These are phyloP conservation scores for Orthosia gracilis DNA, from an alignment of 2,888 invertebrate species.

Conservation along the genomic window DNA sequence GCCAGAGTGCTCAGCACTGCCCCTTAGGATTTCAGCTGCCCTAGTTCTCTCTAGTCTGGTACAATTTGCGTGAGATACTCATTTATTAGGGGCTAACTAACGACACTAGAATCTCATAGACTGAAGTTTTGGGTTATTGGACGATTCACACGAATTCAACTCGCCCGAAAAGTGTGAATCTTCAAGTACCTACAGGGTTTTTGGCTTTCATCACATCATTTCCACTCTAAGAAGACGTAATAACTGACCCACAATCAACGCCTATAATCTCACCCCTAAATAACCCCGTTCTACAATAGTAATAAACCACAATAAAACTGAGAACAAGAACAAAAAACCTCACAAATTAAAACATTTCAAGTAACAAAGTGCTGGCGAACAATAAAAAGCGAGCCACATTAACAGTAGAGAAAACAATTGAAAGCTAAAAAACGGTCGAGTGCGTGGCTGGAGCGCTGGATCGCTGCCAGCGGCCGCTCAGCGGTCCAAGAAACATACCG, in stretches of 20 bases:
- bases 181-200: not conserved
- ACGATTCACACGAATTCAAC: too few species aligned
- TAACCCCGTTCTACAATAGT: constrained; percentile 34
- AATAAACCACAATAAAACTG: constrained; percentile 48
- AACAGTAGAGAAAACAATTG: constrained; percentile 66
- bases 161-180: too few species aligned
- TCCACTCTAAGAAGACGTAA: not conserved
- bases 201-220: not conserved
- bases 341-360: constrained; percentile 62
- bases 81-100: constrained; percentile 6
- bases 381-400: constrained; percentile 58
- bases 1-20: not conserved
- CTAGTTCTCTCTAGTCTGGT: constrained; percentile 39
- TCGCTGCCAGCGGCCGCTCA: constrained; percentile 55
- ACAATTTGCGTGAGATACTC: constrained; percentile 14
- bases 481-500: constrained; percentile 55
- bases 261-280: constrained; percentile 11
- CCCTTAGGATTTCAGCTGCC: constrained; percentile 22
- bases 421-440: constrained; percentile 63
- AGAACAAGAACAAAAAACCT: constrained; percentile 34
- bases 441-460: constrained; percentile 63
- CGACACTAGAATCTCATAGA: not conserved
- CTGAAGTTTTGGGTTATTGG: too few species aligned
- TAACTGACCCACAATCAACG: not conserved
- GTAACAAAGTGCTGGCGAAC: constrained; percentile 60